Evolutionary conservation across 30 jellyfish, hydroid and myxozoan genomes (phyloP).

Genomic region (Cassiopea xamachana): DNA sequence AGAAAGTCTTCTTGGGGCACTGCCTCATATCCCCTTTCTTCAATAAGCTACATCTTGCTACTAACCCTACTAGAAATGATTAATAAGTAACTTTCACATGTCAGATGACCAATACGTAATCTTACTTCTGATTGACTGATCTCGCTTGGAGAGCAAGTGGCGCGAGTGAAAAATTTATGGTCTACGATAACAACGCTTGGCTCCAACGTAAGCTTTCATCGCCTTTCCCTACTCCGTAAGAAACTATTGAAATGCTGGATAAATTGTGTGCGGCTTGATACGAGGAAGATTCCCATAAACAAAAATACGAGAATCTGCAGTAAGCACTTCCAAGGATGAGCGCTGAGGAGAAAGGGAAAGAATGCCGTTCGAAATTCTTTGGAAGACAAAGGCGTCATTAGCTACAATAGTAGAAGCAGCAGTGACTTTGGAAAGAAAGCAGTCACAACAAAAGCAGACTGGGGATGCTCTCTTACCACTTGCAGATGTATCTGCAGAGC

Average conservation of each 20-base stretch:
- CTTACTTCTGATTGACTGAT: constrained; percentile 8
- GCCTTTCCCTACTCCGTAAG: not conserved
- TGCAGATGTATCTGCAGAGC: constrained; percentile 19
- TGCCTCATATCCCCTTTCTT: no score
- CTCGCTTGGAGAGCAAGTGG: not conserved
- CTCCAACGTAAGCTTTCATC: not conserved
- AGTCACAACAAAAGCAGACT: constrained; percentile 1
- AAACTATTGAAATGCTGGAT: not conserved
- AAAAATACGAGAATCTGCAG: constrained; percentile 18
- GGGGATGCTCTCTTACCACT: not conserved
- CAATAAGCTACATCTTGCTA: no score
- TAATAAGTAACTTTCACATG: not conserved
- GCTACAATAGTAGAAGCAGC: not conserved
- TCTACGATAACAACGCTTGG: not conserved
- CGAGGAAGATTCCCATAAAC: not conserved
- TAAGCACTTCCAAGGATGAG: not conserved
- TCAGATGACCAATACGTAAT: constrained; percentile 1
- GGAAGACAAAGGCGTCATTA: not conserved
- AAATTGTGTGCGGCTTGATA: not conserved
- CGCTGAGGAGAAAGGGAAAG: not conserved
- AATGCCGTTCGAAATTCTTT: not conserved
- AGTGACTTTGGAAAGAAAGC: constrained; percentile 5
- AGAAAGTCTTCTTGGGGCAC: no score
- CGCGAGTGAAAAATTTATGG: not conserved
- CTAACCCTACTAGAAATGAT: no score